Base-by-base conservation (phyloP, 2,888 invertebrate species). In the Drosophila macrothrix region DNA sequence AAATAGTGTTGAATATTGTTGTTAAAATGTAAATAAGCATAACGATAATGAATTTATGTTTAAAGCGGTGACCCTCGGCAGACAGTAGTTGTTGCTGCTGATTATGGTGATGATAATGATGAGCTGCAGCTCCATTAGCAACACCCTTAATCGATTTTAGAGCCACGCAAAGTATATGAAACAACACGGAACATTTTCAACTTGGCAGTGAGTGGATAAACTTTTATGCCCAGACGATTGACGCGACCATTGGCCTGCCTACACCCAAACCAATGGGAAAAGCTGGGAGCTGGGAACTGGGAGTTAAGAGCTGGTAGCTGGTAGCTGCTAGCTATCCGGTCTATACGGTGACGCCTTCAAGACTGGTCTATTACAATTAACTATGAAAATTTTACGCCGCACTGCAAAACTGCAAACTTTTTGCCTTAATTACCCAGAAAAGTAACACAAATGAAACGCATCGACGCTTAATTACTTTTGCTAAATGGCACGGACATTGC, bases 401-500 rank as follows among this genome's bases (percentile, higher is more conserved):
- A 78, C 80, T 84, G 66, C 54, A 68, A 68, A 78, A 62, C 59
- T 81, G 78, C 73, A 79, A 79, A 79, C 87, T 87, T 89, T 89
- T 53, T 66, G 80, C 85, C 86, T 80, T 90, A 85, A 85, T 85
- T 85, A 90, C 88, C 90, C 90, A 90, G 90, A 85, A 85, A 88
- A 85, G 90, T 86, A 90, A 85, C 90, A 85, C 85, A 85, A 84
- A 85, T 90, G 90, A 88, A 85, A 88, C 88, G 90, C 90, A 90
- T 85, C 90, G 85, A 88, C 83, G 90, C 85, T 90, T 85, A 85
- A 85, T 85, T 85, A 85, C 85, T 90, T 85, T 85, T 90, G 73
- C 90, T 86, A 88, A 85, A 85, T 90, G 85, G 75, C 81, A 78
- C 58, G 70, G 72, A 78, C 83, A 59, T 81, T 70, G 68, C 71